phyloP scores from a whole-genome alignment of 2,797 vertebrate genomes.

The Premnoplex brunnescens region DNA sequence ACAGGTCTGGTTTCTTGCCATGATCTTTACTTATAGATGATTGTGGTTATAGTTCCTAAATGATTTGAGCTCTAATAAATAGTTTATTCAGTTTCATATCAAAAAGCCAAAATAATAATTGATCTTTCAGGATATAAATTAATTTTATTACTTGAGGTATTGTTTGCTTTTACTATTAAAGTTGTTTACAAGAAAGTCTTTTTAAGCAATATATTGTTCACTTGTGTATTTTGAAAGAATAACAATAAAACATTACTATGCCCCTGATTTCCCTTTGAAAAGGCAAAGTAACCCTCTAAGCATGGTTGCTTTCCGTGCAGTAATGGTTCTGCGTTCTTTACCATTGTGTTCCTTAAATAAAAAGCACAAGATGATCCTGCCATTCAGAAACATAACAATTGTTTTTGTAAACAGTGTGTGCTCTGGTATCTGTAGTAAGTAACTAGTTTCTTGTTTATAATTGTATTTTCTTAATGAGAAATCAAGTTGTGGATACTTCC shows the following conservation, averaged over 20 bases:
- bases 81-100: background rate
- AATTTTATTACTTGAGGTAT: constrained; percentile 8
- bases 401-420: background rate
- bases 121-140: constrained; percentile 1
- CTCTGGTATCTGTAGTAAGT: background rate
- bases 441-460: constrained; percentile 20
- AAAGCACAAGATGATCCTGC: constrained; percentile 30
- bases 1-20: background rate
- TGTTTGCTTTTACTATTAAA: constrained; percentile 24
- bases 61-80: background rate
- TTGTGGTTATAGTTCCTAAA: constrained; percentile 35
- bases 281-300: constrained; percentile 1
- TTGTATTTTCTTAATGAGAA: constrained; percentile 49
- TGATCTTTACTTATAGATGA: background rate
- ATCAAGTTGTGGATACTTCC: constrained; percentile 45
- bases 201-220: constrained; percentile 9
- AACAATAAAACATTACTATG: constrained; percentile 36
- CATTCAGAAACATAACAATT: background rate
- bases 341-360: constrained; percentile 65
- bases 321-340: background rate
- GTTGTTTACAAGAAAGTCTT: constrained; percentile 28
- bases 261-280: constrained; percentile 34
- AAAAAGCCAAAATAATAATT: background rate
- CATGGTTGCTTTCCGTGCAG: background rate
- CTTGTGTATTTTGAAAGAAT: constrained; percentile 13